Evolutionary conservation across 2,797 vertebrate genomes (phyloP).

Genomic region (Amblyraja radiata): DNA sequence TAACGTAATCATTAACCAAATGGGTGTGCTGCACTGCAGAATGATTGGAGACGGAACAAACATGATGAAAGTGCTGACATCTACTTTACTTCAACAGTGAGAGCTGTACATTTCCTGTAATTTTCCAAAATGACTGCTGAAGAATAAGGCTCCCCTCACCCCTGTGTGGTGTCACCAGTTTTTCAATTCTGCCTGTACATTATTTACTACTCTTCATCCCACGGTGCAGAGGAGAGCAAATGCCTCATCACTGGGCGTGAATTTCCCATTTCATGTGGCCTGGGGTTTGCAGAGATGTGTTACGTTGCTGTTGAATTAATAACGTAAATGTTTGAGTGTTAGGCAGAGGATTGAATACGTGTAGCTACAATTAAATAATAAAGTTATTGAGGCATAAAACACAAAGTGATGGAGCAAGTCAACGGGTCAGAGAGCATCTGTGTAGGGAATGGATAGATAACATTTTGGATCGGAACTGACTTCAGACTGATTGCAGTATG

Average conservation of each 20-base stretch:
- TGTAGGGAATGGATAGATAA: too few species aligned
- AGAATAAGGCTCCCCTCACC: background rate
- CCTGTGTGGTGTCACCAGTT: too few species aligned
- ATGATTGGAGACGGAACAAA: constrained; percentile 12
- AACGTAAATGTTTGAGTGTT: background rate
- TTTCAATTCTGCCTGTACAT: background rate
- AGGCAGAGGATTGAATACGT: background rate
- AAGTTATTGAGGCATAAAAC: too few species aligned
- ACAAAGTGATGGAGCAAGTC: too few species aligned
- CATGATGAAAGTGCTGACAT: constrained; percentile 23
- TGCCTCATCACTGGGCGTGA: background rate
- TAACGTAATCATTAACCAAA: constrained; percentile 37
- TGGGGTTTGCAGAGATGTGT: background rate
- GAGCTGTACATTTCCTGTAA: background rate
- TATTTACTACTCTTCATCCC: background rate
- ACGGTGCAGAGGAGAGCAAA: background rate
- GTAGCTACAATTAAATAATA: background rate
- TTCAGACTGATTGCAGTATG: too few species aligned
- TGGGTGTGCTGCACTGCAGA: constrained; percentile 19
- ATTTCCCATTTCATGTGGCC: background rate
- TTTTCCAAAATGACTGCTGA: background rate
- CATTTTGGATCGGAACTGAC: too few species aligned
- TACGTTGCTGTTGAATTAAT: background rate
- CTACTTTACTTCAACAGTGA: background rate
- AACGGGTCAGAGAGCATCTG: too few species aligned